Evolutionary conservation across 2,888 invertebrate genomes (phyloP), one percentile per base, ranked within the genome.

Genomic region (Sminthurinus aureus): DNA sequence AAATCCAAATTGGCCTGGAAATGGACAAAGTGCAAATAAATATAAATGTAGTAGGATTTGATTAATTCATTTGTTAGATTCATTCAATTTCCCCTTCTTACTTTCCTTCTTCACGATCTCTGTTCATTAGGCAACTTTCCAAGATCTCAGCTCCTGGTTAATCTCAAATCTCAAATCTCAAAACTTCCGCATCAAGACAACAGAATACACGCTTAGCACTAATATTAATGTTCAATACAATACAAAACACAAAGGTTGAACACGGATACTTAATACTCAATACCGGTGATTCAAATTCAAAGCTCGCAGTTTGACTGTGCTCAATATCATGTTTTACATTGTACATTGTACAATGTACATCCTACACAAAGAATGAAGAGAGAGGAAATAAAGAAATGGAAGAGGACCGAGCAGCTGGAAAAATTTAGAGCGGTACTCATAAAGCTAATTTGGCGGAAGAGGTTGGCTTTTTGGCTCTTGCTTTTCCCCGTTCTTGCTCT

Each of bases 381-480:
- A 58, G 58, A 58, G 51, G 51, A 75, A 75, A 75, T 38, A 18
- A 20, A 38, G 38, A 75, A 38, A 74, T 11, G 74, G 74, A 75
- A 75, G 50, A 51, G 38, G 51, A 50, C 50, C 12, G 3, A 51
- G 38, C 18, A 75, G 50, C 75, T 20, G 75, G 75, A 75, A 75
- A 75, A 75, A 75, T 64, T 78, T 78, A 78, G 26, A 78, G 78
- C 66, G 66, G 78, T 24, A 66, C 64, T 78, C 78, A 78, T 78
- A 78, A 78, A 78, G 78, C 78, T 78, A 78, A 78, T 78, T 78
- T 78, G 78, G 78, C 66, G 78, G 78, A 78, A 78, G 78, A 78
- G 78, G 66, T 78, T 66, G 66, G 78, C 66, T 78, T 64, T 64
- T 20, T 38, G 38, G 38, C 38, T 38, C 6, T 38, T 38, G 3